Percentiles rank a stretch among this genome's conserved stretches.
These are phyloP conservation scores for Drosophila willistoni DNA, from an alignment of 1,140 invertebrate species.

Conservation along the genomic window DNA sequence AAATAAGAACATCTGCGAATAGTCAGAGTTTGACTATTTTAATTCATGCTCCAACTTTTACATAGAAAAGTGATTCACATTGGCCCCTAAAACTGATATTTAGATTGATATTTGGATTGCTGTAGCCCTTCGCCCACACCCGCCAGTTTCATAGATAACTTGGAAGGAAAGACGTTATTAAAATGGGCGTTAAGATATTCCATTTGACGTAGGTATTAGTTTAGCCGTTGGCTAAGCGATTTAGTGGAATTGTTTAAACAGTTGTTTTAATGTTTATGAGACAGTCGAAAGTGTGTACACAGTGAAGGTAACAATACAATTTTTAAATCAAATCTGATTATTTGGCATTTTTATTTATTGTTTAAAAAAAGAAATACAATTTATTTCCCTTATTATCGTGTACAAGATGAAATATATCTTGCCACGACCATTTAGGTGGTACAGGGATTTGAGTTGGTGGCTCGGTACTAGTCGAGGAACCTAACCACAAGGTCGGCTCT, in stretches of 20 bases:
- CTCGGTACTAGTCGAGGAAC: background rate
- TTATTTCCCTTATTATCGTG: slow-evolving; percentile 35
- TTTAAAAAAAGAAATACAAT: slow-evolving; percentile 50
- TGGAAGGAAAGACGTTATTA: no score
- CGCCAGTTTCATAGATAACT: no score
- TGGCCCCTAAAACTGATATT: no score
- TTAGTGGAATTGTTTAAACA: slow-evolving; percentile 30
- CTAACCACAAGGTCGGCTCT: background rate
- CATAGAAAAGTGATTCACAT: no score
- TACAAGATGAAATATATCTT: slow-evolving; percentile 10
- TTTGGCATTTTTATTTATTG: background rate
- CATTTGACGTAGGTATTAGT: background rate
- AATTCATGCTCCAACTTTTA: no score
- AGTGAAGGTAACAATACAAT: background rate
- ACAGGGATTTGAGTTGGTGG: background rate
- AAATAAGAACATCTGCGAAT: no score
- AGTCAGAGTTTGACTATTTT: no score
- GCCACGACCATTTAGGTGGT: slow-evolving; percentile 25
- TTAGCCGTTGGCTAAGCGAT: slow-evolving; percentile 10
- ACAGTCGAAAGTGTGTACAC: background rate
- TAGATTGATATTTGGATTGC: no score
- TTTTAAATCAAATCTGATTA: background rate
- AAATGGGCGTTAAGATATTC: background rate
- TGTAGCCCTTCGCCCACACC: no score
- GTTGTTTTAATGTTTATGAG: slow-evolving; percentile 25